phyloP scores from a whole-genome alignment of 2,888 invertebrate species.

The Drosophila robusta region DNA sequence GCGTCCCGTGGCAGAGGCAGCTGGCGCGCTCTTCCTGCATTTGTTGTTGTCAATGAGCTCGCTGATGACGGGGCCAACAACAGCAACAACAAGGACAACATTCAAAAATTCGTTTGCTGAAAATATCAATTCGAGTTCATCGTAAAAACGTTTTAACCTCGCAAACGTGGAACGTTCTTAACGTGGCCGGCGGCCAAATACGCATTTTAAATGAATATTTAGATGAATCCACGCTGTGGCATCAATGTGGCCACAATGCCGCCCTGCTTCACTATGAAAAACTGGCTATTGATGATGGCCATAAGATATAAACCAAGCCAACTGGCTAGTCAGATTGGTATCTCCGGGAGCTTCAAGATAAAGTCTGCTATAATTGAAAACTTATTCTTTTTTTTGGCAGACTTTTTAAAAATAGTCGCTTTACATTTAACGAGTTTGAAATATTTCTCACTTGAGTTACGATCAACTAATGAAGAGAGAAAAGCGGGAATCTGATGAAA shows the following conservation, averaged over 20 bases:
- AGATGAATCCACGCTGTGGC: constrained; percentile 28
- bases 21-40: background rate
- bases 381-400: no score
- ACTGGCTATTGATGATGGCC: background rate
- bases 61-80: constrained; percentile 38
- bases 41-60: constrained; percentile 43
- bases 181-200: constrained; percentile 28
- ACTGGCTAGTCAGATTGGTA: no score
- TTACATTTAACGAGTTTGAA: no score
- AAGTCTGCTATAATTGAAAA: no score
- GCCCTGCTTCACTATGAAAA: background rate
- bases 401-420: no score
- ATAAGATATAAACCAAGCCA: background rate
- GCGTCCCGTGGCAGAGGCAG: constrained; percentile 48
- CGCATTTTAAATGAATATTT: constrained; percentile 54
- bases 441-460: no score
- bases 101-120: constrained; percentile 58
- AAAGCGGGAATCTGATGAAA: no score
- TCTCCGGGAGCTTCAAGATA: no score
- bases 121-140: constrained; percentile 71
- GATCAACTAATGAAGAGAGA: no score
- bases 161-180: constrained; percentile 47
- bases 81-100: constrained; percentile 34
- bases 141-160: constrained; percentile 65
- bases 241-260: constrained; percentile 24